phyloP scores from a whole-genome alignment of 2,113 vertebrate genomes.

The Ceuthmochares aereus region DNA sequence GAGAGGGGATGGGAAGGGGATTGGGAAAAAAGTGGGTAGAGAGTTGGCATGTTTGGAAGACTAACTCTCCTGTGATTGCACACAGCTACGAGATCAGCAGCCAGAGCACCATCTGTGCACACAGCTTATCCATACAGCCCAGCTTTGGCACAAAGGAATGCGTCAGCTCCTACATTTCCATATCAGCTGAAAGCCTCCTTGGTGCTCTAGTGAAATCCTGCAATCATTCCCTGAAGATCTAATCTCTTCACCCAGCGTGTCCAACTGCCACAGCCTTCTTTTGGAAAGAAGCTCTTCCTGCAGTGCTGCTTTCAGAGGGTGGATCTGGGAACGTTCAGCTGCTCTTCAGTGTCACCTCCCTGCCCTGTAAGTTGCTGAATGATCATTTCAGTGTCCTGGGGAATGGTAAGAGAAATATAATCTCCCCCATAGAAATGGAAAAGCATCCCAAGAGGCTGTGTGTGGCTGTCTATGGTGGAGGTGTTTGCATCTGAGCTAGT shows the following conservation, averaged over 20 bases:
- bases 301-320: not conserved
- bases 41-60: not conserved
- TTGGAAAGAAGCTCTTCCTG: not conserved
- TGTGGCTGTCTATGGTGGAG: not conserved
- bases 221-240: not conserved
- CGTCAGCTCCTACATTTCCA: not conserved
- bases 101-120: constrained; percentile 43
- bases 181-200: constrained; percentile 21
- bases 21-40: not conserved
- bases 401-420: constrained; percentile 18
- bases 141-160: not conserved
- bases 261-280: not conserved
- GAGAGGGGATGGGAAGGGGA: not conserved
- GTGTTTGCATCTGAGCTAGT: not conserved
- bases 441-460: not conserved
- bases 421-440: not conserved
- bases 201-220: not conserved
- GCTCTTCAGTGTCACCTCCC: not conserved
- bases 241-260: not conserved
- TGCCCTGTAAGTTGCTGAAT: not conserved
- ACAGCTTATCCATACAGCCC: not conserved
- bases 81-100: not conserved
- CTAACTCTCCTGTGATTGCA: not conserved
- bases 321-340: not conserved
- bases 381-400: not conserved